phyloP scores from a whole-genome alignment of 2,797 vertebrate genomes.

The Molothrus ater region DNA sequence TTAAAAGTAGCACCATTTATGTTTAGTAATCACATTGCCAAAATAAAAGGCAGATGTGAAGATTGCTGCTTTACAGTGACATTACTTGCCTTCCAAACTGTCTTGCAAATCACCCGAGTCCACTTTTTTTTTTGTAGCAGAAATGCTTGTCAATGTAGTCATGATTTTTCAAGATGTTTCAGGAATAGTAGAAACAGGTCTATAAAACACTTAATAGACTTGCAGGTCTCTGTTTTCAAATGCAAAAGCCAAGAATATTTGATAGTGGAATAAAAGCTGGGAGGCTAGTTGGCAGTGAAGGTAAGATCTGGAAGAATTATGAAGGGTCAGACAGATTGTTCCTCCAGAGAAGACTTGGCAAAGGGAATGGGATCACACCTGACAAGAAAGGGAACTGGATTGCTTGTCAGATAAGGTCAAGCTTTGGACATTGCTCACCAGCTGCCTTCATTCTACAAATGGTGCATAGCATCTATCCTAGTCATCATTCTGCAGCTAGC shows the following conservation, averaged over 20 bases:
- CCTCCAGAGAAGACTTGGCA: not conserved
- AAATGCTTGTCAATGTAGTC: not conserved
- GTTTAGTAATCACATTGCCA: not conserved
- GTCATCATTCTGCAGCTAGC: not conserved
- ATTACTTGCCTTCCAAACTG: not conserved
- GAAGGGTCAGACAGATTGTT: constrained; percentile 7
- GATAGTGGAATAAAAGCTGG: not conserved
- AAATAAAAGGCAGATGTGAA: not conserved
- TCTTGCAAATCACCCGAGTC: not conserved
- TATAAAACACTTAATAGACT: not conserved
- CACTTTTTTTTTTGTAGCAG: not conserved
- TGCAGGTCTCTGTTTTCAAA: not conserved
- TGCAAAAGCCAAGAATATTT: not conserved
- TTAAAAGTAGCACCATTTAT: not conserved
- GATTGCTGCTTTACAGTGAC: not conserved
- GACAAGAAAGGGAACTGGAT: not conserved
- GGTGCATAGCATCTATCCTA: not conserved
- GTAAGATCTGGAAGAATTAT: not conserved
- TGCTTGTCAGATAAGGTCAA: not conserved
- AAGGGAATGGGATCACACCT: not conserved
- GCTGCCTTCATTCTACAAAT: not conserved
- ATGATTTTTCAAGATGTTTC: not conserved
- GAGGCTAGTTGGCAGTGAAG: not conserved
- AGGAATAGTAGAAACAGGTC: not conserved
- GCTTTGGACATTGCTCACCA: not conserved